Evolutionary conservation across 2,797 vertebrate species (phyloP).

Genomic region (Argyrosomus regius): DNA sequence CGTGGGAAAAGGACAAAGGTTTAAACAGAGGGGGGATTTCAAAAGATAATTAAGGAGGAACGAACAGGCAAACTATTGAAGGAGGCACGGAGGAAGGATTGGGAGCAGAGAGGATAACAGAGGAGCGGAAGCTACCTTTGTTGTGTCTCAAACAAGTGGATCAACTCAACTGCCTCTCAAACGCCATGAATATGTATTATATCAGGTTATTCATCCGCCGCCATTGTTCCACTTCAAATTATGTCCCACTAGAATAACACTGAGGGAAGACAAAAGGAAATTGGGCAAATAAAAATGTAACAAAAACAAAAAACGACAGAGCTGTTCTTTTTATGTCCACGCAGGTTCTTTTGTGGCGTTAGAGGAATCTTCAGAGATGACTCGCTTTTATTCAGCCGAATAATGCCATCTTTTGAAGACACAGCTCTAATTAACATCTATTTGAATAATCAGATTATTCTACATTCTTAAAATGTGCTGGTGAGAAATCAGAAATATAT

Average conservation of each 20-base stretch:
- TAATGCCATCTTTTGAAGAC: slow-evolving; percentile 61
- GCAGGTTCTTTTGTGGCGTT: slow-evolving; percentile 59
- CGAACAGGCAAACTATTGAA: slow-evolving; percentile 73
- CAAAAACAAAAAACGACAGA: slow-evolving; percentile 44
- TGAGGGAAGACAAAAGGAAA: slow-evolving; percentile 62
- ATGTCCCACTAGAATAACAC: slow-evolving; percentile 65
- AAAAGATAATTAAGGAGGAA: slow-evolving; percentile 83
- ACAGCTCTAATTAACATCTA: slow-evolving; percentile 78
- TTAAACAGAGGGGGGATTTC: slow-evolving; percentile 76
- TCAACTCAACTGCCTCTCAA: slow-evolving; percentile 68
- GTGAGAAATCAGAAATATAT: slow-evolving; percentile 41
- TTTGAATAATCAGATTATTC: slow-evolving; percentile 82
- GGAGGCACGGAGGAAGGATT: slow-evolving; percentile 72
- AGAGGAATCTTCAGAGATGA: slow-evolving; percentile 61
- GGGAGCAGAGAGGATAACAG: slow-evolving; percentile 75
- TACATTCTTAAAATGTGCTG: slow-evolving; percentile 37
- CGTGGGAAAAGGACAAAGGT: slow-evolving; percentile 75
- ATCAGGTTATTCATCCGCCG: slow-evolving; percentile 69
- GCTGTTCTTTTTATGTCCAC: slow-evolving; percentile 64
- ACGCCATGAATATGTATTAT: slow-evolving; percentile 82
- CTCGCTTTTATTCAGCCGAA: slow-evolving; percentile 53
- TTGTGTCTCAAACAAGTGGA: slow-evolving; percentile 77
- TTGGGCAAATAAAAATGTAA: slow-evolving; percentile 61
- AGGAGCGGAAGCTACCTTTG: slow-evolving; percentile 78
- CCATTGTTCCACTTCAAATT: slow-evolving; percentile 75